phyloP scores from a whole-genome alignment of 2,113 vertebrate genomes.

The Sprattus sprattus region DNA sequence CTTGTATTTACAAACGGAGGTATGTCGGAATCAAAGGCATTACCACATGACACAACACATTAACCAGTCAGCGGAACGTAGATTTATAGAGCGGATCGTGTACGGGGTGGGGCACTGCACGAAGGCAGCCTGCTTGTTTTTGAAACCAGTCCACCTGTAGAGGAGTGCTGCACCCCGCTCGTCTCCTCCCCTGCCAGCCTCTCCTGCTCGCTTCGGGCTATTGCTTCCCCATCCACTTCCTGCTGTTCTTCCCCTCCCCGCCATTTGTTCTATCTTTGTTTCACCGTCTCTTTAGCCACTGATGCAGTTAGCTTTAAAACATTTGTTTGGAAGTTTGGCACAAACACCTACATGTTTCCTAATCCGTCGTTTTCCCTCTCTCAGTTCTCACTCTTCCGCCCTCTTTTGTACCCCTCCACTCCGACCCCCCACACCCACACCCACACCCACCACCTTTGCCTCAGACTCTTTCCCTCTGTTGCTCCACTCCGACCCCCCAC shows the following conservation, averaged over 20 bases:
- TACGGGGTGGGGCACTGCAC: conserved; percentile 78
- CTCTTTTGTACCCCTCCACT: neutral
- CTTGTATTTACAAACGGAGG: conserved; percentile 98
- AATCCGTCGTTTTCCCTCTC: conserved; percentile 41
- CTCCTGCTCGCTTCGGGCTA: conserved; percentile 63
- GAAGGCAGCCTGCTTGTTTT: conserved; percentile 67
- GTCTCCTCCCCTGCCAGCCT: neutral
- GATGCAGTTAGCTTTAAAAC: conserved; percentile 32
- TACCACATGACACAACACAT: conserved; percentile 99
- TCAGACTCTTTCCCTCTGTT: conserved; percentile 49
- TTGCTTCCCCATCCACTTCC: conserved; percentile 72
- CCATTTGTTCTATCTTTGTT: neutral
- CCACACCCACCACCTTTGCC: conserved; percentile 30
- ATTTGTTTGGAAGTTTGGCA: conserved; percentile 41
- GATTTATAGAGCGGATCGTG: conserved; percentile 87
- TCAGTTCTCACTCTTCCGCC: conserved; percentile 23
- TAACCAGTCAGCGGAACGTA: conserved; percentile 94
- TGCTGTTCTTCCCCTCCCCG: conserved; percentile 51
- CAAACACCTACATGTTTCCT: conserved; percentile 25
- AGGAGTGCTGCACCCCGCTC: conserved; percentile 58
- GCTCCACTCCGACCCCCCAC: conserved; percentile 27
- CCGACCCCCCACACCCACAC: neutral
- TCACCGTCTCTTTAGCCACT: conserved; percentile 28
- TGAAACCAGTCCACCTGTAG: conserved; percentile 57
- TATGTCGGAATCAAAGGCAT: conserved; percentile 99